These are phyloP conservation scores for Phodopus roborovskii DNA, from an alignment of 2,113 vertebrate genomes.

Conservation along the genomic window DNA sequence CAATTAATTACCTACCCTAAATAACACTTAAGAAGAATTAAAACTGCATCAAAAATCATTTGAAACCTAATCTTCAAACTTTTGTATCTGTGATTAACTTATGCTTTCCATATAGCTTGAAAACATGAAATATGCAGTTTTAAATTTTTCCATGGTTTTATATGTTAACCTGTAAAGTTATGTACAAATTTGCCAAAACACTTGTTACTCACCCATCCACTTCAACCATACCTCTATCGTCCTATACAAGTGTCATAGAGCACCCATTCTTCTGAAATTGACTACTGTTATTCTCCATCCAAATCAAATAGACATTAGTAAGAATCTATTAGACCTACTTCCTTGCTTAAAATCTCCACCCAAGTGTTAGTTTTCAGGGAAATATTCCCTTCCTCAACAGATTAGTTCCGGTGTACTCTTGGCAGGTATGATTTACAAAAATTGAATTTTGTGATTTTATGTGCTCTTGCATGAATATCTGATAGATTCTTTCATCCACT, in stretches of 20 bases:
- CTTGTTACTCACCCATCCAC: not conserved
- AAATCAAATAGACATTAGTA: not conserved
- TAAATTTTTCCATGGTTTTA: not conserved
- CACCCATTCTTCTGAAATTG: not conserved
- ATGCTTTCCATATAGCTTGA: not conserved
- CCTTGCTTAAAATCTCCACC: not conserved
- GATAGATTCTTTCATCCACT: not conserved
- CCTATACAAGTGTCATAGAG: not conserved
- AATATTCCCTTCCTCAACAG: not conserved
- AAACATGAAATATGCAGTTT: not conserved
- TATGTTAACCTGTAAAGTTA: not conserved
- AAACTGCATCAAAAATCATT: not conserved
- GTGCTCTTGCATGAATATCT: not conserved
- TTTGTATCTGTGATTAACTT: not conserved
- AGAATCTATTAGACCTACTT: not conserved
- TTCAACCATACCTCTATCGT: not conserved
- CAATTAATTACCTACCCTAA: not conserved
- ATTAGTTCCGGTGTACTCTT: not conserved
- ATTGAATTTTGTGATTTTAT: not conserved
- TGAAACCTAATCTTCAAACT: not conserved
- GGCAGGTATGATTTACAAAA: not conserved
- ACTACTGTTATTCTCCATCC: not conserved
- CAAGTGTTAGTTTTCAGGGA: not conserved
- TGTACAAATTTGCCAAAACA: not conserved
- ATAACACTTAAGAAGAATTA: not conserved